Evolutionary conservation across 1,140 invertebrate species (phyloP).

Genomic region (Sitobion miscanthi): DNA sequence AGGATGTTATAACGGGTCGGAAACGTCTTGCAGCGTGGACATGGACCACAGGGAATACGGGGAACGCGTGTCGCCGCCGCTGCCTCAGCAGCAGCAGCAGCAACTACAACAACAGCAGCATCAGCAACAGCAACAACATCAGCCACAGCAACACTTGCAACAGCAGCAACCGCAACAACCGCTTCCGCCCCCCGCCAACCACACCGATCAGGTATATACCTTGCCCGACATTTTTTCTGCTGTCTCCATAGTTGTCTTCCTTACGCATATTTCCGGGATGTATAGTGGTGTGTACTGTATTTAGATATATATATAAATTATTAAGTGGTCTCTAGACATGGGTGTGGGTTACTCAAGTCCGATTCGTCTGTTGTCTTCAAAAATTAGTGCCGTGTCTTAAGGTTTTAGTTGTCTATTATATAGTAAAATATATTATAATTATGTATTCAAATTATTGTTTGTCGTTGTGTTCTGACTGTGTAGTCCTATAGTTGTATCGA

Average conservation of each 20-base stretch:
- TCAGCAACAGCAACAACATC: not conserved
- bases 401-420: not conserved
- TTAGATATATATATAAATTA: not conserved
- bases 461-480: too few species aligned
- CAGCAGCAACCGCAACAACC: not conserved
- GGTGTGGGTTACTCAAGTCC: not conserved
- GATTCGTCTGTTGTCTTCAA: not conserved
- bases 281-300: not conserved
- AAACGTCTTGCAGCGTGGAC: conserved; percentile 53
- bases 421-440: too few species aligned
- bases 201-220: conserved; percentile 34
- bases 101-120: not conserved
- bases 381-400: not conserved
- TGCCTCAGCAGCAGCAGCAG: not conserved
- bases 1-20: conserved; percentile 56
- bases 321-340: not conserved
- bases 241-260: not conserved
- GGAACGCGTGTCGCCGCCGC: conserved; percentile 45
- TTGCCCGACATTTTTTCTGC: not conserved
- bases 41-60: conserved; percentile 55
- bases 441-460: not conserved
- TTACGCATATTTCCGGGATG: not conserved
- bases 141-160: not conserved
- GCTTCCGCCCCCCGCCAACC: conserved; percentile 6
- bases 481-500: not conserved